phyloP scores from a whole-genome alignment of 1,140 invertebrate genomes.

The Metopolophium dirhodum region DNA sequence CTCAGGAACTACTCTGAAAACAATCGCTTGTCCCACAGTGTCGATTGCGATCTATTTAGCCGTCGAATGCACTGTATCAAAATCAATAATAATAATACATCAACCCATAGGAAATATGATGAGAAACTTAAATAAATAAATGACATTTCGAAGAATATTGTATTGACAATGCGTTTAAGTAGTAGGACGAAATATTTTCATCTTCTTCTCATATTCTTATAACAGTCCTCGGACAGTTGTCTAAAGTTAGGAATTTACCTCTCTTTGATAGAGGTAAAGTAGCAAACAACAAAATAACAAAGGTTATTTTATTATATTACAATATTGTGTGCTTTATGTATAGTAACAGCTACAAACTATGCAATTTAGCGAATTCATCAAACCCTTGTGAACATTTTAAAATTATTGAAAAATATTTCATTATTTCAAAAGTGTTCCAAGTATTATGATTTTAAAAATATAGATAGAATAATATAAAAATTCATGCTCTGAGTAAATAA shows the following conservation, averaged over 20 bases:
- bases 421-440: background rate
- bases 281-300: background rate
- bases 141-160: background rate
- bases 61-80: too few relatives aligned
- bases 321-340: background rate
- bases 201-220: background rate
- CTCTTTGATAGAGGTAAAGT: background rate
- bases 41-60: too few relatives aligned
- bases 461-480: background rate
- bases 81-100: too few relatives aligned
- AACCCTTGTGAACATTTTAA: background rate
- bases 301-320: too few relatives aligned
- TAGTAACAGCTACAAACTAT: background rate
- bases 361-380: background rate
- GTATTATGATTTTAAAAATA: background rate
- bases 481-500: background rate
- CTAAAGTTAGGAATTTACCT: background rate
- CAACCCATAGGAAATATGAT: too few relatives aligned
- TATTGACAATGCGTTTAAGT: background rate
- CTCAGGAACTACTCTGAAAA: too few relatives aligned
- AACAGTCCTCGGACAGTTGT: background rate
- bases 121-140: background rate
- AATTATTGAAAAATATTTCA: background rate
- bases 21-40: too few relatives aligned
- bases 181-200: background rate